Percentiles rank a stretch among this genome's conserved stretches.
phyloP scores from a whole-genome alignment of 2,888 invertebrate species.

The Idaea dimidiata region DNA sequence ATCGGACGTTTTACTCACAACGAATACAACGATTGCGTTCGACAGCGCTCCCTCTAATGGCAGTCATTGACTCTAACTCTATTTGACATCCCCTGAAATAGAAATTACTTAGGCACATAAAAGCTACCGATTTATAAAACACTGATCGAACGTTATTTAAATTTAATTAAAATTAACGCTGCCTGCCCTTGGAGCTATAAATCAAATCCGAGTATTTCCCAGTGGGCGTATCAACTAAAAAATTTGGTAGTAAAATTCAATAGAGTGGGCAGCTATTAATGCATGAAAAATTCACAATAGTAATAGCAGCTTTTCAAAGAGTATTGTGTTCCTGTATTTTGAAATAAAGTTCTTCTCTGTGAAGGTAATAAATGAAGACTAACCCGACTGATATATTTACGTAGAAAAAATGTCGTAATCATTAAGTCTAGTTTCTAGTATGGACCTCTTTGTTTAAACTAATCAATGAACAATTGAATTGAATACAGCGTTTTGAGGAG shows the following conservation, averaged over 20 bases:
- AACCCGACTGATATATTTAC: no score
- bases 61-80: not conserved
- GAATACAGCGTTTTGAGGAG: no score
- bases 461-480: no score
- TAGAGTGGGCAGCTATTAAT: constrained; percentile 30
- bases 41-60: not conserved
- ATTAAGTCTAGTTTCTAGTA: no score
- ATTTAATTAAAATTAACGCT: constrained; percentile 20
- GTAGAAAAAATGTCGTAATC: no score
- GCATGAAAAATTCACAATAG: constrained; percentile 30
- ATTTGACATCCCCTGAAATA: not conserved
- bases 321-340: not conserved
- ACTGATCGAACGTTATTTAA: constrained; percentile 2
- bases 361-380: no score
- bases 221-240: constrained; percentile 24
- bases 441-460: no score
- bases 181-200: constrained; percentile 25
- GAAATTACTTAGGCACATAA: not conserved
- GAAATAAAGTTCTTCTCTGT: no score
- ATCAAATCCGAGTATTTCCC: constrained; percentile 18
- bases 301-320: not conserved
- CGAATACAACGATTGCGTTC: not conserved
- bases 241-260: constrained; percentile 23
- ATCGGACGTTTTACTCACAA: constrained; percentile 18
- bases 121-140: constrained; percentile 3